These are phyloP conservation scores for Sebastes minor DNA, from an alignment of 2,797 vertebrate genomes.

Conservation along the genomic window DNA sequence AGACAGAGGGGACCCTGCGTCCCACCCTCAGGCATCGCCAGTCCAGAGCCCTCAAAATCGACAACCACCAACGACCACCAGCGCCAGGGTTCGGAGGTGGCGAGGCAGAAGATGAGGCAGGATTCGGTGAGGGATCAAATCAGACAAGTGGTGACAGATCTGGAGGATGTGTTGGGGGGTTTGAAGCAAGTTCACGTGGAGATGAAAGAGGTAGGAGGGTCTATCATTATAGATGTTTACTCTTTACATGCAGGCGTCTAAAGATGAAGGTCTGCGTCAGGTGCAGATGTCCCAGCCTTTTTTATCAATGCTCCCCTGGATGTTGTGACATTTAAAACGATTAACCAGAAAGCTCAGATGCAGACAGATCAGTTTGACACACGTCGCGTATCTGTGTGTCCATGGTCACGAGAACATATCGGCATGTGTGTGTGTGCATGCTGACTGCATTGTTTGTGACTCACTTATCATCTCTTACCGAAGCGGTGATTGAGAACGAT, in stretches of 20 bases:
- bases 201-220: constrained; percentile 86
- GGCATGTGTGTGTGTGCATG: neutral
- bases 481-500: constrained; percentile 56
- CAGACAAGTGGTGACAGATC: constrained; percentile 83
- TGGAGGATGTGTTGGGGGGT: constrained; percentile 85
- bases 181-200: constrained; percentile 87
- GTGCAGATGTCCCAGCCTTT: constrained; percentile 28
- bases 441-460: constrained; percentile 59
- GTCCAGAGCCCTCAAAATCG: constrained; percentile 21
- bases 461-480: constrained; percentile 50
- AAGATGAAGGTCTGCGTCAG: constrained; percentile 14
- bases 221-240: constrained; percentile 46
- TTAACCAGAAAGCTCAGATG: constrained; percentile 30
- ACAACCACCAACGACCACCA: constrained; percentile 9
- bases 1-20: constrained; percentile 49
- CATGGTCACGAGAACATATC: neutral
- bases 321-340: constrained; percentile 60
- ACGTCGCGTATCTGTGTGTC: constrained; percentile 9
- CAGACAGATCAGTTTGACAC: constrained; percentile 24
- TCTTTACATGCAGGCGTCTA: constrained; percentile 33
- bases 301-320: constrained; percentile 29
- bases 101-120: constrained; percentile 60
- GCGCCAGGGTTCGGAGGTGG: constrained; percentile 26
- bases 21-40: constrained; percentile 3
- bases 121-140: constrained; percentile 82